Evolutionary conservation across 2,113 vertebrate genomes (phyloP).

Genomic region (Charadrius vociferus): DNA sequence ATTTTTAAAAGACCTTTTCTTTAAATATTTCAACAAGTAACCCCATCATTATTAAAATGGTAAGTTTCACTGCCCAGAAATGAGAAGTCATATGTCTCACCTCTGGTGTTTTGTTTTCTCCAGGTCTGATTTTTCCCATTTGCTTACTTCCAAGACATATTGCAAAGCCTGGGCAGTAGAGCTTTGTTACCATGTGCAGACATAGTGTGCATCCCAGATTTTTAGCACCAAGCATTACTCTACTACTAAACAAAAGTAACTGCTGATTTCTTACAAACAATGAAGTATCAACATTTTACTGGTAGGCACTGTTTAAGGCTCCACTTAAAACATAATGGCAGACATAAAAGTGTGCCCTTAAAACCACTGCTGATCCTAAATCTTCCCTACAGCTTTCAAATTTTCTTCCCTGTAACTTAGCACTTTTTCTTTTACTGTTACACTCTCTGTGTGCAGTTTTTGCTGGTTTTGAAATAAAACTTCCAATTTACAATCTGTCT

Average conservation of each 20-base stretch:
- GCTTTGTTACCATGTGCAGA: background rate
- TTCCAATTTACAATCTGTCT: conserved; percentile 5
- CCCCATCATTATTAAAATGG: background rate
- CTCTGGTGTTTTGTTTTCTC: conserved; percentile 15
- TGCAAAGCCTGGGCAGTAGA: background rate
- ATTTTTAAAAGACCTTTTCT: background rate
- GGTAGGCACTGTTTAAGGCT: background rate
- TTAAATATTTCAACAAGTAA: background rate
- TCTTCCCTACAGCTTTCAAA: conserved; percentile 34
- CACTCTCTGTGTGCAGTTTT: background rate
- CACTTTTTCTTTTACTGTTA: background rate
- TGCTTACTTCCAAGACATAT: background rate
- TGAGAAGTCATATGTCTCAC: background rate
- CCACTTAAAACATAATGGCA: conserved; percentile 13
- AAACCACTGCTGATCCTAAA: conserved; percentile 8
- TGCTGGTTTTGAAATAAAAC: conserved; percentile 6
- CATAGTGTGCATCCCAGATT: background rate
- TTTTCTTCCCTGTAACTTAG: background rate
- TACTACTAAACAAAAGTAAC: background rate
- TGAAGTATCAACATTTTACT: conserved; percentile 15
- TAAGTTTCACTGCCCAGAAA: conserved; percentile 18
- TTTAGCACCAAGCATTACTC: background rate
- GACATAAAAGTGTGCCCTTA: background rate
- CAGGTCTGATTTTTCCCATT: conserved; percentile 1
- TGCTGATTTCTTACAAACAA: conserved; percentile 8